A percentile compares a stretch with the other conserved stretches of the same genome.
These are phyloP conservation scores for Drosophila mimica DNA, from an alignment of 2,888 invertebrate genomes.

Conservation along the genomic window DNA sequence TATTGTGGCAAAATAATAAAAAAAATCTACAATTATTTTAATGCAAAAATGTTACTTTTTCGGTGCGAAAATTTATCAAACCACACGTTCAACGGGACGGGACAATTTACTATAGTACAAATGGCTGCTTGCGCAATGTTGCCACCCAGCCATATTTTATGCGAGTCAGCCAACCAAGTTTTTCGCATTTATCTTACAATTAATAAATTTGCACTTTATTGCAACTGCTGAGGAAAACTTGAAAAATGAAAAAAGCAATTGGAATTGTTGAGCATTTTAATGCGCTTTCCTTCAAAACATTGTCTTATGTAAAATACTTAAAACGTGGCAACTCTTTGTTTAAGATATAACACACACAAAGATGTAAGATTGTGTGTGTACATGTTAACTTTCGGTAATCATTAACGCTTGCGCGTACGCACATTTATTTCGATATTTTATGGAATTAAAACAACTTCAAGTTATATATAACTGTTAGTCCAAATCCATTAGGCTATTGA, in stretches of 20 bases:
- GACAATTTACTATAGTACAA: slow-evolving; percentile 56
- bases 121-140: slow-evolving; percentile 54
- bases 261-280: neutral
- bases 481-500: neutral
- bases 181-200: neutral
- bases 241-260: neutral
- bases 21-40: neutral
- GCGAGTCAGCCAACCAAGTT: neutral
- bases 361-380: slow-evolving; percentile 28
- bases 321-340: slow-evolving; percentile 60
- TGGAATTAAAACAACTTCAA: neutral
- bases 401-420: slow-evolving; percentile 6
- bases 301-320: slow-evolving; percentile 56
- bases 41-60: slow-evolving; percentile 33
- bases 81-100: slow-evolving; percentile 62
- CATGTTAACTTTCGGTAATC: slow-evolving; percentile 29
- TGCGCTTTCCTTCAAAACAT: neutral
- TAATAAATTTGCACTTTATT: neutral
- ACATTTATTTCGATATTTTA: neutral
- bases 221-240: neutral
- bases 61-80: slow-evolving; percentile 44
- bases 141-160: slow-evolving; percentile 51
- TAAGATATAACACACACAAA: slow-evolving; percentile 25
- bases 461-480: neutral
- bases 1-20: neutral